Evolutionary conservation across 2,888 invertebrate genomes (phyloP).

Genomic region (Strigamia crassipes): DNA sequence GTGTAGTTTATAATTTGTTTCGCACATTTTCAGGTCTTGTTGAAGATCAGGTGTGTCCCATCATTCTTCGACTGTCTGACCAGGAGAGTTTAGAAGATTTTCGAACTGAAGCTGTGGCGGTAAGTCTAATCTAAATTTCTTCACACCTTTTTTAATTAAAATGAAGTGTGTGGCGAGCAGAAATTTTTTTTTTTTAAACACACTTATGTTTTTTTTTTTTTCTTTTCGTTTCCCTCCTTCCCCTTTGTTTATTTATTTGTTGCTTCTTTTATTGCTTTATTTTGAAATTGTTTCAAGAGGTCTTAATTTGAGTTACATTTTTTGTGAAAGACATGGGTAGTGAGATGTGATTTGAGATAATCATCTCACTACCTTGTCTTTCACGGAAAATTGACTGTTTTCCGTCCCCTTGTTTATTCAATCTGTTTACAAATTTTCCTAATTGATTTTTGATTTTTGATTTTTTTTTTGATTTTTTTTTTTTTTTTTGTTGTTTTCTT

Average conservation of each 20-base stretch:
- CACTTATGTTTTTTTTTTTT: not conserved
- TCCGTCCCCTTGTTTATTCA: not conserved
- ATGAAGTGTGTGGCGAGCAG: not conserved
- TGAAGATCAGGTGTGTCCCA: slow-evolving; percentile 69
- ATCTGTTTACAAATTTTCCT: not conserved
- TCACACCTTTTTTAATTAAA: not conserved
- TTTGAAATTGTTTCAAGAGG: not conserved
- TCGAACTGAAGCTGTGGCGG: slow-evolving; percentile 64
- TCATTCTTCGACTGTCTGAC: slow-evolving; percentile 66
- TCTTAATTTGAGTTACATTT: slow-evolving; percentile 45
- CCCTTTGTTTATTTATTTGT: slow-evolving; percentile 14
- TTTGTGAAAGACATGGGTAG: slow-evolving; percentile 97
- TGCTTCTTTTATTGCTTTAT: not conserved
- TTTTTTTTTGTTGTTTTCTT: not conserved
- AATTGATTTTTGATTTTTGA: not conserved
- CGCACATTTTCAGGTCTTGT: slow-evolving; percentile 61
- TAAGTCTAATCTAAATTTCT: slow-evolving; percentile 60
- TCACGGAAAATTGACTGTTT: slow-evolving; percentile 67
- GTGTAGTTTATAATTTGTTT: slow-evolving; percentile 43
- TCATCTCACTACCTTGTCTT: slow-evolving; percentile 98
- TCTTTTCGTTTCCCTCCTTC: not conserved
- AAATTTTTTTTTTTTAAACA: slow-evolving; percentile 48
- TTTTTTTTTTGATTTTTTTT: slow-evolving; percentile 10
- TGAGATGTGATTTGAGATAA: slow-evolving; percentile 78
- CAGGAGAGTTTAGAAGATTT: slow-evolving; percentile 64